Evolutionary conservation across 2,797 vertebrate species (phyloP).

Genomic region (Sardinella longiceps): DNA sequence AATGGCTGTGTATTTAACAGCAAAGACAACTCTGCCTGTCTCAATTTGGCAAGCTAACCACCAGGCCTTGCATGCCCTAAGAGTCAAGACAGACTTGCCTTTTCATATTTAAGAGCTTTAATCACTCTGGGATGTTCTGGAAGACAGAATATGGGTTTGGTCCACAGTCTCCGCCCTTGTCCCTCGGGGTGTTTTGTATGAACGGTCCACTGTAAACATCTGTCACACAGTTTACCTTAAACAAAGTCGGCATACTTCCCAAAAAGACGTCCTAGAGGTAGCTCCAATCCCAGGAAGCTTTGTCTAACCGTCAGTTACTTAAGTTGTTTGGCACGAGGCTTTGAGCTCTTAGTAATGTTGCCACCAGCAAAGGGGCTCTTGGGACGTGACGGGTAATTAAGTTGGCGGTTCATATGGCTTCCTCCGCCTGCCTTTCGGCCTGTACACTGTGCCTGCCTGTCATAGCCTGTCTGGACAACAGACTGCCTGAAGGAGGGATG

Average conservation of each 20-base stretch:
- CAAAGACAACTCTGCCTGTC: neutral
- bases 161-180: slow-evolving; percentile 44
- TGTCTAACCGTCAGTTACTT: slow-evolving; percentile 29
- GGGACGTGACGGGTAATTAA: slow-evolving; percentile 46
- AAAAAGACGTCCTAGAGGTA: slow-evolving; percentile 38
- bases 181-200: slow-evolving; percentile 57
- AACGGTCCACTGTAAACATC: slow-evolving; percentile 64
- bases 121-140: slow-evolving; percentile 19
- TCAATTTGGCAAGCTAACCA: neutral
- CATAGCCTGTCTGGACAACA: slow-evolving; percentile 37
- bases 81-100: slow-evolving; percentile 46
- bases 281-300: slow-evolving; percentile 40
- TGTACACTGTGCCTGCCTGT: slow-evolving; percentile 36
- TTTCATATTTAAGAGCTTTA: slow-evolving; percentile 41
- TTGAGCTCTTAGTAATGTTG: slow-evolving; percentile 23
- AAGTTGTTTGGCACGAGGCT: slow-evolving; percentile 30
- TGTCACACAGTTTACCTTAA: slow-evolving; percentile 60
- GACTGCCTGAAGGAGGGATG: slow-evolving; percentile 23
- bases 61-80: neutral
- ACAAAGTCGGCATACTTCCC: slow-evolving; percentile 51
- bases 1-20: neutral
- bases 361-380: slow-evolving; percentile 24
- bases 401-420: slow-evolving; percentile 38
- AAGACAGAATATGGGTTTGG: slow-evolving; percentile 31
- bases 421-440: slow-evolving; percentile 31